phyloP scores from a whole-genome alignment of 2,797 vertebrate genomes.

The Trachops cirrhosus region DNA sequence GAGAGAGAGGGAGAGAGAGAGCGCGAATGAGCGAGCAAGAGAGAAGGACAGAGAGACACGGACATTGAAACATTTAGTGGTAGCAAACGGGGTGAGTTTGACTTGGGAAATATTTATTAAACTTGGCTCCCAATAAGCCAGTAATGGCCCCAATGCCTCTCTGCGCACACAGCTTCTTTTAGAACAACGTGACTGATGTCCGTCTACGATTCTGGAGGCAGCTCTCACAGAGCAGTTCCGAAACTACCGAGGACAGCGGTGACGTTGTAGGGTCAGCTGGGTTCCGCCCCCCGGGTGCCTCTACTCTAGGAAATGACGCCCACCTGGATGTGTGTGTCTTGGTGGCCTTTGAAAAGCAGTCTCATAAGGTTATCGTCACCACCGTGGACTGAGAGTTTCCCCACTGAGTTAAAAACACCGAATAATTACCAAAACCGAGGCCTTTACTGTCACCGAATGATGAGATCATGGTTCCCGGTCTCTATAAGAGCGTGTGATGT shows the following conservation, averaged over 20 bases:
- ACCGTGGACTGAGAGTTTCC: background rate
- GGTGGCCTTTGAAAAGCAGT: background rate
- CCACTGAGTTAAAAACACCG: background rate
- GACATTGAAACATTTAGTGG: too few relatives aligned
- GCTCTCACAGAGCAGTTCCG: background rate
- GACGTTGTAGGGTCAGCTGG: background rate
- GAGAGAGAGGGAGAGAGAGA: background rate
- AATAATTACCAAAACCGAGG: background rate
- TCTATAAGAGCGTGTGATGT: background rate
- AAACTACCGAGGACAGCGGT: background rate
- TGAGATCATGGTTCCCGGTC: background rate
- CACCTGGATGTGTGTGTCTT: fast-evolving
- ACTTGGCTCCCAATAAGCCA: background rate
- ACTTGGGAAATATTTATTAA: background rate
- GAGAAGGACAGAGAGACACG: background rate
- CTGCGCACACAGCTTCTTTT: background rate
- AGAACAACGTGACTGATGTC: background rate
- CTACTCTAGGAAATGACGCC: background rate
- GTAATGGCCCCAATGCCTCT: background rate
- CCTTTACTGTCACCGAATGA: background rate
- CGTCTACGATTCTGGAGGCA: background rate
- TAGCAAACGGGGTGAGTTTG: background rate
- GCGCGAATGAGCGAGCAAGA: background rate
- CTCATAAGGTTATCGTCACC: background rate
- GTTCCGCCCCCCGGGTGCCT: background rate